Percentiles rank a stretch among this genome's conserved stretches.
Conservation (phyloP, 35 echinoderm and acorn worm genomes). For the Patiria miniata region DNA sequence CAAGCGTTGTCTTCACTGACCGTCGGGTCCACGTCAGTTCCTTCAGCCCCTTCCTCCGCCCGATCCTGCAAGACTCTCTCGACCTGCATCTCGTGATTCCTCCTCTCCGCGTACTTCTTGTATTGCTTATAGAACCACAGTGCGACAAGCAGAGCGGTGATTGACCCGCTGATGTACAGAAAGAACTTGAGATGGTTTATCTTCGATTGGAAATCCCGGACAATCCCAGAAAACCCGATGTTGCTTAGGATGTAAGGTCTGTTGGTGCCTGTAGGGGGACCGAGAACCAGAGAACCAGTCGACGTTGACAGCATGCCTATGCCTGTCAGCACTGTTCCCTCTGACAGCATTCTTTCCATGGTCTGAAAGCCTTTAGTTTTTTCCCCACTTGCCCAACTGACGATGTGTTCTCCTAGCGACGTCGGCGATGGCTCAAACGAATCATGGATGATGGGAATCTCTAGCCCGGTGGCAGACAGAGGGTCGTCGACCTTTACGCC, state of each 20-base stretch:
- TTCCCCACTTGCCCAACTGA: slow-evolving; percentile 97
- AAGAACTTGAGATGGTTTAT: slow-evolving; percentile 64
- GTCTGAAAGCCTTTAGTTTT: slow-evolving; percentile 97
- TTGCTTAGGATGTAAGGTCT: slow-evolving; percentile 69
- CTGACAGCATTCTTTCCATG: slow-evolving; percentile 87
- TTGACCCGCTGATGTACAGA: slow-evolving; percentile 62
- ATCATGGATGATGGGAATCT: slow-evolving; percentile 82
- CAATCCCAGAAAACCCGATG: slow-evolving; percentile 49
- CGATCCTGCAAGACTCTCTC: slow-evolving; percentile 50
- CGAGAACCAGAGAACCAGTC: slow-evolving; percentile 50
- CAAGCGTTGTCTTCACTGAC: slow-evolving; percentile 57
- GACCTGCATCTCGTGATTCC: slow-evolving; percentile 51
- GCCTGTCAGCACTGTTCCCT: slow-evolving; percentile 77
- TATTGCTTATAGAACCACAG: slow-evolving; percentile 65
- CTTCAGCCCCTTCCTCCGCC: slow-evolving; percentile 41
- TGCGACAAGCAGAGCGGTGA: slow-evolving; percentile 60
- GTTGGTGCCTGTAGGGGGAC: slow-evolving; percentile 62
- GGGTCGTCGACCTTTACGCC: slow-evolving; percentile 75
- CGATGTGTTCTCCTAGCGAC: slow-evolving; percentile 74
- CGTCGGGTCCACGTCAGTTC: slow-evolving; percentile 29
- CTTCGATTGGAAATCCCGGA: slow-evolving; percentile 73
- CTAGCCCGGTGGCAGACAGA: slow-evolving; percentile 60
- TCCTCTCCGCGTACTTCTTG: slow-evolving; percentile 55
- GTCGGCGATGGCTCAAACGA: slow-evolving; percentile 78
- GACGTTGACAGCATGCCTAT: slow-evolving; percentile 78